Evolutionary conservation across 1,140 invertebrate species (phyloP), one percentile per base, ranked within the genome.

Genomic region (Schlechtendalia chinensis): DNA sequence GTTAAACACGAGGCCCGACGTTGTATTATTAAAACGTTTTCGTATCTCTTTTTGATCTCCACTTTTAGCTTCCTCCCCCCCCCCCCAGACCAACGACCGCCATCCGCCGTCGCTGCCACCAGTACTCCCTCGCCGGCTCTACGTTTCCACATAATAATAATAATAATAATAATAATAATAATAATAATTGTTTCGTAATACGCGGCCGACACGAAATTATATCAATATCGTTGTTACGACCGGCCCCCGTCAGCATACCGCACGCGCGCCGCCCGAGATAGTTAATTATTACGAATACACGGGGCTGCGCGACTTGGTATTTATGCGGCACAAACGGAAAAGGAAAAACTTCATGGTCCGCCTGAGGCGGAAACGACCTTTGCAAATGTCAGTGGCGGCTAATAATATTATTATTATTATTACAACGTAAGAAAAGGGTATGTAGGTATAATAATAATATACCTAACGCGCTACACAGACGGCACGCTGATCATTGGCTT

Each of bases 31-130:
- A 79, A 79, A 79, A 79, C 75, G 75, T 79, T 79, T 79, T 22
- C 74, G 39, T 77, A 77, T 77, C 74, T 61, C 75, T 79, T 79
- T 79, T 79, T 79, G 75, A 79, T 79, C 75, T 79, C 75, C 17
- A 79, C 58, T 79, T 63, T 47, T 79, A 61, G 75, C 45, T 39
- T 14, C 75, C 27, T 10, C 61, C 29, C 59, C 61, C 12, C 24
- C 10, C 59, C 27, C 19, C 27, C 32, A 3, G 8, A 19, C 11
- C 19, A 11, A 1, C 19, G 3, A 0, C 32, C n/a, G 5, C n/a
- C n/a, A n/a, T n/a, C n/a, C n/a, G n/a, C n/a, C n/a, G n/a, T n/a
- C n/a, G n/a, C n/a, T n/a, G n/a, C n/a, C n/a, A n/a, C n/a, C n/a
- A 14, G 11, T 29, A 63, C 58, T n/a, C 39, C 24, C 39, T 19